Percentiles rank a stretch among this genome's conserved stretches.
These are phyloP conservation scores for Melipona beecheii DNA, from an alignment of 2,888 invertebrate species.

Conservation along the genomic window DNA sequence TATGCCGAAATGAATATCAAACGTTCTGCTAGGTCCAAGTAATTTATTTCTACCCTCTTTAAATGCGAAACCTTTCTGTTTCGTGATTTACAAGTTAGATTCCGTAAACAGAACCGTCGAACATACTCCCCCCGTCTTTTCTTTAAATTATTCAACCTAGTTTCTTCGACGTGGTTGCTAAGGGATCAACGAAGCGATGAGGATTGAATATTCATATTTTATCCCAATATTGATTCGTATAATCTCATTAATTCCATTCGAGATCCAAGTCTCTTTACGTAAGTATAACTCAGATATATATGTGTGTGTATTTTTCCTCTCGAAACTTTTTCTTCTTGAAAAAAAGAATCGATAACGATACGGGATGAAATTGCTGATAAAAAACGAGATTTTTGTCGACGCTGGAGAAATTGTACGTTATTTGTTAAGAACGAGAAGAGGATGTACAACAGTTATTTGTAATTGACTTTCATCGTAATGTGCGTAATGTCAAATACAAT, in stretches of 20 bases:
- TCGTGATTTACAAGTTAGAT: neutral
- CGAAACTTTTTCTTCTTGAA: neutral
- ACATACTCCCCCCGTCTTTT: neutral
- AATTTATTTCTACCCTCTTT: neutral
- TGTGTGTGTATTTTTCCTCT: neutral
- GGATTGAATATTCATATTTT: constrained; percentile 34
- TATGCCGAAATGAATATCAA: neutral
- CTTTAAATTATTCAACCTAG: constrained; percentile 25
- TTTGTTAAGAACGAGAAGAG: neutral
- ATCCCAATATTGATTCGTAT: constrained; percentile 15
- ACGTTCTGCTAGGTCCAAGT: neutral
- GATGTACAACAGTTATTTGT: neutral
- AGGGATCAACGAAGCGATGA: neutral
- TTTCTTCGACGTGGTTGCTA: neutral
- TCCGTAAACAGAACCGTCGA: neutral
- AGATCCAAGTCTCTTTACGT: neutral
- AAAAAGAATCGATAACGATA: neutral
- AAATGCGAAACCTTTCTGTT: neutral
- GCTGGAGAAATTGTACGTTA: neutral
- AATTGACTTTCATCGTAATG: neutral
- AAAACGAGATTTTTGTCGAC: neutral
- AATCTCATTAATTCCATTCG: constrained; percentile 16
- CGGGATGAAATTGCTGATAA: neutral
- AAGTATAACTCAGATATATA: neutral
- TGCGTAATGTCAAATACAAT: too few relatives aligned